Conservation (phyloP, 2,797 vertebrate species). For the Darevskia mixta region DNA sequence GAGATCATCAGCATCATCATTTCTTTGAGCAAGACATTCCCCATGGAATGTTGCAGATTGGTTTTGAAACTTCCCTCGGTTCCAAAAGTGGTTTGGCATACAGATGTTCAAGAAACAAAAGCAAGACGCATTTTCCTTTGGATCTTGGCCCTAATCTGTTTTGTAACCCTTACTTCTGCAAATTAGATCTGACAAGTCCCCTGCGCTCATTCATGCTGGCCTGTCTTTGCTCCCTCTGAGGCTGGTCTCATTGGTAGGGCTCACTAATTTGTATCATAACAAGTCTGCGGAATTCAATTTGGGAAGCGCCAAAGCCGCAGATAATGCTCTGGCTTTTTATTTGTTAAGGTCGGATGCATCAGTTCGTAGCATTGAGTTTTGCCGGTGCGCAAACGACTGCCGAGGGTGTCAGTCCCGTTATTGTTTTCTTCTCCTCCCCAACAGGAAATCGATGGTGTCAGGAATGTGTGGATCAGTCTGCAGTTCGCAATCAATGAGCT, state of each 20-base stretch:
- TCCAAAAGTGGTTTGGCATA: background rate
- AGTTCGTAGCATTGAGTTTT: slow-evolving; percentile 62
- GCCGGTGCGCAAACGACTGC: slow-evolving; percentile 43
- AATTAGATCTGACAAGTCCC: background rate
- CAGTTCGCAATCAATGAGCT: slow-evolving; percentile 77
- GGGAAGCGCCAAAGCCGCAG: slow-evolving; percentile 53
- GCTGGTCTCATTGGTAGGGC: background rate
- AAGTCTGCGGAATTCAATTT: slow-evolving; percentile 46
- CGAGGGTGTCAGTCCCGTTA: slow-evolving; percentile 62
- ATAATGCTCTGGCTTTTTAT: slow-evolving; percentile 60
- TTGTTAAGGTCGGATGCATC: slow-evolving; percentile 59
- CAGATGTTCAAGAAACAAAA: background rate
- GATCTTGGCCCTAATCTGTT: background rate
- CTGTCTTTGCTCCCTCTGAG: background rate
- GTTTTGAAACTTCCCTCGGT: background rate
- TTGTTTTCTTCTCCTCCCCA: slow-evolving; percentile 75
- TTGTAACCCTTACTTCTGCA: slow-evolving; percentile 10
- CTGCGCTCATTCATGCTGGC: background rate
- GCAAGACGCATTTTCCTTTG: background rate
- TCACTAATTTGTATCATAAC: slow-evolving; percentile 52
- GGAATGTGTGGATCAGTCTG: slow-evolving; percentile 82
- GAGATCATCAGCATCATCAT: background rate
- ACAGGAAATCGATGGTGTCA: slow-evolving; percentile 86
- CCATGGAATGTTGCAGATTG: background rate
- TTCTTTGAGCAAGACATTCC: background rate